Conservation (phyloP, 2,888 invertebrate species). For the Campoplex nolae region DNA sequence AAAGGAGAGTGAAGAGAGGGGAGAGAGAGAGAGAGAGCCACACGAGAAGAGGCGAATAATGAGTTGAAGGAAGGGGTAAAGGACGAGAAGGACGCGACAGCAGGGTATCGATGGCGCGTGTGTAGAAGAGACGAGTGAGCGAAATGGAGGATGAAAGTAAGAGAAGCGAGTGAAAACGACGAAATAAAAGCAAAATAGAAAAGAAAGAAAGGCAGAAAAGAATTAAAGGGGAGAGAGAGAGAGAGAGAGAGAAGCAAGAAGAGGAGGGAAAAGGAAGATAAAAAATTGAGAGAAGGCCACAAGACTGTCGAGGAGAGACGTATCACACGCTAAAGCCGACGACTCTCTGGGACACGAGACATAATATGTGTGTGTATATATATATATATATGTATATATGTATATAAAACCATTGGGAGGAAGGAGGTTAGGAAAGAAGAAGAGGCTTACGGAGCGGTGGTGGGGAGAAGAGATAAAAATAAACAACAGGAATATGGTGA, state of each 20-base stretch:
- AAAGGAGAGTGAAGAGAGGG: neutral
- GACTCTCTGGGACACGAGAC: conserved; percentile 44
- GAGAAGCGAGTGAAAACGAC: conserved; percentile 20
- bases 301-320: conserved; percentile 61
- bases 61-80: neutral
- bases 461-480: neutral
- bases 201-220: neutral
- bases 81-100: conserved; percentile 36
- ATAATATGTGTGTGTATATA: conserved; percentile 1
- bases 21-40: conserved; percentile 7
- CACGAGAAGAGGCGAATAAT: neutral
- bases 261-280: conserved; percentile 8
- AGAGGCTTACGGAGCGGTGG: neutral
- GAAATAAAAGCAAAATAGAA: conserved; percentile 17
- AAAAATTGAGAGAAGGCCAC: conserved; percentile 44
- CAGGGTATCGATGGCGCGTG: conserved; percentile 58
- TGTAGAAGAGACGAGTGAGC: conserved; percentile 32
- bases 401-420: neutral
- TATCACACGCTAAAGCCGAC: conserved; percentile 59
- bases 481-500: conserved; percentile 12
- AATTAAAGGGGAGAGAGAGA: neutral
- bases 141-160: conserved; percentile 32
- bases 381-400: neutral
- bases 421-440: neutral
- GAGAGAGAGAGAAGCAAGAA: neutral